Base-by-base conservation (phyloP, 2,888 invertebrate genomes). In the Amaurobius ferox region DNA sequence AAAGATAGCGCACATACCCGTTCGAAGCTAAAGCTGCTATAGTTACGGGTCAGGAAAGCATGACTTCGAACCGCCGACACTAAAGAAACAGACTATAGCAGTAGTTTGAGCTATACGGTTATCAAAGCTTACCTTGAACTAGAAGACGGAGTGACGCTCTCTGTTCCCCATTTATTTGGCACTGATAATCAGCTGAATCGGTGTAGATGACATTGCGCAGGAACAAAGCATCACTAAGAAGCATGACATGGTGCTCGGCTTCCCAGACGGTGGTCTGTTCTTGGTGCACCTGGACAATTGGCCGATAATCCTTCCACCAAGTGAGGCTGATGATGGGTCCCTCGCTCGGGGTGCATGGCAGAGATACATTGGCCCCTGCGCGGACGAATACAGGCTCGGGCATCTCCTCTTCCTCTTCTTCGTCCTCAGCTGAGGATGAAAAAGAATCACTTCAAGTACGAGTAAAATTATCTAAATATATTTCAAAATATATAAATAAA, bases 91-190 rank as follows among this genome's bases (percentile, higher is more conserved):
- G n/a, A n/a, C n/a, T n/a, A n/a, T n/a, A n/a, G n/a, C n/a, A n/a
- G n/a, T n/a, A n/a, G n/a, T n/a, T n/a, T n/a, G n/a, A n/a, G n/a
- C n/a, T n/a, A n/a, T n/a, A n/a, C n/a, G n/a, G n/a, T n/a, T n/a
- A n/a, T n/a, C n/a, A n/a, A n/a, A n/a, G n/a, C n/a, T 44, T 79
- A 89, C 89, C 89, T 88, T 89, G 89, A 44, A 89, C 88, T 9
- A 77, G 80, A 23, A 89, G 87, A 13, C 86, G 73, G 6, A 87
- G 66, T 9, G 76, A 40, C 0, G 87, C 88, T 78, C 79, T 74
- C 32, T 78, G 76, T 39, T 88, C 85, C n/a, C 74, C 88, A 72
- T 89, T 88, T 6, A 89, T 86, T n/a, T 83, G 71, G 83, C 89
- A 89, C 71, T 86, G 87, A 67, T 89, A 89, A 61, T 89, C 88